A percentile compares a stretch with the other conserved stretches of the same genome.
Conservation (phyloP, 2,113 vertebrate species). For the Arvicanthis niloticus region DNA sequence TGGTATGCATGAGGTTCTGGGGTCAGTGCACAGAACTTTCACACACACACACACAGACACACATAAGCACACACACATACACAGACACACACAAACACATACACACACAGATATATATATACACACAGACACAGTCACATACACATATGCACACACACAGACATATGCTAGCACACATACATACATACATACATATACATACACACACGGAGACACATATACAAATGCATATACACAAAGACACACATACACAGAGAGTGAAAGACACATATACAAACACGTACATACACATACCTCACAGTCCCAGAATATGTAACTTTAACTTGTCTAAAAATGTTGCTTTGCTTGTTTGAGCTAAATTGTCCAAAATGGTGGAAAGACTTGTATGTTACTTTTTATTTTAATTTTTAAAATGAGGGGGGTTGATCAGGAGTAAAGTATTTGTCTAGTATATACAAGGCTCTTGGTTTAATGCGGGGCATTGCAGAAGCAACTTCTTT, state of each 20-base stretch:
- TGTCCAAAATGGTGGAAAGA: neutral
- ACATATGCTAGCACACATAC: too few species aligned
- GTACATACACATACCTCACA: neutral
- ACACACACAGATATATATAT: too few species aligned
- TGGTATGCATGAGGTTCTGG: neutral
- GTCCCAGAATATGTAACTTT: neutral
- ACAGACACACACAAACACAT: too few species aligned
- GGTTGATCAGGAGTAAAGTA: neutral
- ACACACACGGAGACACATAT: too few species aligned
- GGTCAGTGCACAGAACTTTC: neutral
- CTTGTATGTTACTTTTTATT: neutral
- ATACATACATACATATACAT: too few species aligned
- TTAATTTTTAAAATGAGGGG: neutral
- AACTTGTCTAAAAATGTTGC: neutral
- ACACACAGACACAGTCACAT: too few species aligned
- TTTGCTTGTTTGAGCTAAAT: constrained; percentile 18
- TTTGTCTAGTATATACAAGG: too few species aligned
- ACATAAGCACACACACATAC: too few species aligned
- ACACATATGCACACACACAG: too few species aligned
- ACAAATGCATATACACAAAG: neutral
- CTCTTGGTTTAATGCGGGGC: neutral
- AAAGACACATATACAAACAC: too few species aligned
- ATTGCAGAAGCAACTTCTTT: neutral
- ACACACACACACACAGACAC: neutral
- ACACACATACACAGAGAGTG: too few species aligned